phyloP scores from a whole-genome alignment of 2,888 invertebrate species.

The Gandaritis pyraliata region DNA sequence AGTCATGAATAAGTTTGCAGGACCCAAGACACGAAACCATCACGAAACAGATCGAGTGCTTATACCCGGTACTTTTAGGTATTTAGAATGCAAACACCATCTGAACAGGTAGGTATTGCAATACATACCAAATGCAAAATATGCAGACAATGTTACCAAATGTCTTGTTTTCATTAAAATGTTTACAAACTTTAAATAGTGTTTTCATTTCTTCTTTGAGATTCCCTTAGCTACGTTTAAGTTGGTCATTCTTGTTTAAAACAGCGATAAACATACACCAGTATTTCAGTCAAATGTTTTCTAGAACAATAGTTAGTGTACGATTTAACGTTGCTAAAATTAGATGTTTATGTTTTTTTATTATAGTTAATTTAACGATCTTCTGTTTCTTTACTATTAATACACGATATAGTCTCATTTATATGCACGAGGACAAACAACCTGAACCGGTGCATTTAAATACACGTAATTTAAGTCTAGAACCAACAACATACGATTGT shows the following conservation, averaged over 20 bases:
- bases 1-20: no score
- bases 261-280: neutral
- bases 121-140: slow-evolving; percentile 6
- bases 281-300: slow-evolving; percentile 6
- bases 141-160: slow-evolving; percentile 16
- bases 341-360: slow-evolving; percentile 11
- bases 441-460: neutral
- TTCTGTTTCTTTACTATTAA: slow-evolving; percentile 13
- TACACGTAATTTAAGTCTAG: neutral
- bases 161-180: slow-evolving; percentile 30
- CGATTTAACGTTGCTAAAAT: neutral
- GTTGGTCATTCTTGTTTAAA: slow-evolving; percentile 3
- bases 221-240: neutral
- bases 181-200: slow-evolving; percentile 32
- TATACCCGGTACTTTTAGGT: no score
- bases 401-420: slow-evolving; percentile 5
- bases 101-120: neutral
- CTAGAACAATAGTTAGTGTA: slow-evolving; percentile 3
- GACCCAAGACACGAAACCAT: no score
- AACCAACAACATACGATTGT: neutral
- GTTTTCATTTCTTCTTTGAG: slow-evolving; percentile 1
- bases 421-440: neutral
- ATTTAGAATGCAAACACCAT: neutral
- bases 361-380: slow-evolving; percentile 4
- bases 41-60: no score